Percentiles rank a stretch among this genome's conserved stretches.
These are phyloP conservation scores for Denticeps clupeoides DNA, from an alignment of 2,797 vertebrate genomes.

Conservation along the genomic window DNA sequence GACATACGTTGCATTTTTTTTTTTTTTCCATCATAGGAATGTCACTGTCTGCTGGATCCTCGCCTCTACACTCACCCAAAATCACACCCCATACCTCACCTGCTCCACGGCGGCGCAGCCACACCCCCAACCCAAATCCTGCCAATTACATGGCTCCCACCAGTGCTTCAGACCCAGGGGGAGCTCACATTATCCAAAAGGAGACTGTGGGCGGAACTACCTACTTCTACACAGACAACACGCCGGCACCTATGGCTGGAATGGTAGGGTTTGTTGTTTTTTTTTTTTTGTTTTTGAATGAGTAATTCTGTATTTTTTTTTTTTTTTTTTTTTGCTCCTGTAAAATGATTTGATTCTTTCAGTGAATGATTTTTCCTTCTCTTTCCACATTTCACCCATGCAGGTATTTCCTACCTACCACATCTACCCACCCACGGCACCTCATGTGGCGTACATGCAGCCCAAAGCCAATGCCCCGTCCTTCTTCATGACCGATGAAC, in stretches of 20 bases:
- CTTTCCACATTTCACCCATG: not conserved
- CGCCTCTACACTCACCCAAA: conserved; percentile 97
- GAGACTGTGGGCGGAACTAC: conserved; percentile 98
- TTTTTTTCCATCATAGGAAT: conserved; percentile 75
- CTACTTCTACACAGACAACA: conserved; percentile 97
- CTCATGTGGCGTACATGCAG: conserved; percentile 98
- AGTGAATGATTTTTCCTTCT: not conserved
- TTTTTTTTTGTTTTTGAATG: not conserved
- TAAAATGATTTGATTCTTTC: no score
- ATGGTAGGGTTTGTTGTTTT: conserved; percentile 66
- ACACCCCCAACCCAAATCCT: conserved; percentile 88
- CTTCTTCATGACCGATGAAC: conserved; percentile 98
- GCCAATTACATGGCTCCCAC: conserved; percentile 95
- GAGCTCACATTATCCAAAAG: conserved; percentile 91
- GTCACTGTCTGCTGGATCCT: conserved; percentile 96
- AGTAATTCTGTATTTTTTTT: not conserved
- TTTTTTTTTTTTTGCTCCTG: not conserved
- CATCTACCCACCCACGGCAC: conserved; percentile 92
- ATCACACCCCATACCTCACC: conserved; percentile 97
- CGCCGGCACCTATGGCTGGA: conserved; percentile 85
- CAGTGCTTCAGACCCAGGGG: conserved; percentile 75
- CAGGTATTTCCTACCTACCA: conserved; percentile 98
- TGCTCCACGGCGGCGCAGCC: conserved; percentile 89
- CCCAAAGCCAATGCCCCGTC: conserved; percentile 98
- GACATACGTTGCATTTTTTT: no score